A percentile compares a stretch with the other conserved stretches of the same genome.
phyloP scores from a whole-genome alignment of 2,888 invertebrate genomes.

The Malthinus flaveolus region DNA sequence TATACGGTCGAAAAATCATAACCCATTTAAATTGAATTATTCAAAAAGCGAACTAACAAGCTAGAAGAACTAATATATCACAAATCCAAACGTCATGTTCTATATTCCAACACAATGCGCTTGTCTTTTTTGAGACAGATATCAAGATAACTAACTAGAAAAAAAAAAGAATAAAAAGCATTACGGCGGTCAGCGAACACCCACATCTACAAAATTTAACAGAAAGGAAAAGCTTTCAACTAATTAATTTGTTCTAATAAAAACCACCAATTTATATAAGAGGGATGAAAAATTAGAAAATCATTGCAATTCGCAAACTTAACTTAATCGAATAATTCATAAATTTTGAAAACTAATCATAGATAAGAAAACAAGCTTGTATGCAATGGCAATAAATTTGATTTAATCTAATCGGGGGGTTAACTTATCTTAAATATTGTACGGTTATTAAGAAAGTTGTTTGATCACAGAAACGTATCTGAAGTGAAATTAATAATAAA shows the following conservation, averaged over 20 bases:
- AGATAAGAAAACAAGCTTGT: conserved; percentile 21
- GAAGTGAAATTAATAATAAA: conserved; percentile 1
- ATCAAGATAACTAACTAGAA: conserved; percentile 12
- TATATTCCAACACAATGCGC: conserved; percentile 35
- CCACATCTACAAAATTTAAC: conserved; percentile 9
- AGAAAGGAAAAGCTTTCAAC: conserved; percentile 43
- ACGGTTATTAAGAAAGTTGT: conserved; percentile 9
- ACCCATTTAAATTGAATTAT: no score
- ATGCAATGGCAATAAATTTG: conserved; percentile 26
- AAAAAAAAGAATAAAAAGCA: conserved; percentile 33
- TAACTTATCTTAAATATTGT: conserved; percentile 20
- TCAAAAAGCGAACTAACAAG: conserved; percentile 16
- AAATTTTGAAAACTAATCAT: conserved; percentile 18
- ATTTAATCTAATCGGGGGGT: conserved; percentile 17
- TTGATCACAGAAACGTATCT: background rate
- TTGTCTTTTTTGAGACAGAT: conserved; percentile 30
- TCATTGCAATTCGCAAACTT: background rate
- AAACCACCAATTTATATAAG: conserved; percentile 28
- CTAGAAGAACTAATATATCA: conserved; percentile 33
- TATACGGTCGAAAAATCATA: no score
- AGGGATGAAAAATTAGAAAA: background rate
- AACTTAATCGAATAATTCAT: conserved; percentile 25
- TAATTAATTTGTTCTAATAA: conserved; percentile 46
- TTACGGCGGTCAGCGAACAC: conserved; percentile 34
- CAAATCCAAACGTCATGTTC: conserved; percentile 32